Percentiles rank a stretch among this genome's conserved stretches.
Conservation (phyloP, 2,797 vertebrate genomes). For the Pangasius sanitwongsei region DNA sequence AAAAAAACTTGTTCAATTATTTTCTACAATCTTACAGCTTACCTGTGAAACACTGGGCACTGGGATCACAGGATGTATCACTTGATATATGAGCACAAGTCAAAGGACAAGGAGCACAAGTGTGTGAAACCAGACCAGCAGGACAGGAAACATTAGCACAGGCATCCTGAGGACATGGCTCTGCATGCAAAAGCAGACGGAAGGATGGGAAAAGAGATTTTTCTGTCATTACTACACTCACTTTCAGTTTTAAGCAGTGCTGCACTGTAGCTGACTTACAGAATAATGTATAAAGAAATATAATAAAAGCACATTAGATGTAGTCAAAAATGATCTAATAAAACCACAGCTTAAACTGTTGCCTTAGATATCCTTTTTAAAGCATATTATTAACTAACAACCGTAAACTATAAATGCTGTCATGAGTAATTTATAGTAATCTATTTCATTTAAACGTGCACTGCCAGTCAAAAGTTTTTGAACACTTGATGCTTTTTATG, state of each 20-base stretch:
- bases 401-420: neutral
- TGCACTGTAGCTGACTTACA: neutral
- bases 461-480: neutral
- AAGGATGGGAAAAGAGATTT: neutral
- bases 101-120: constrained; percentile 81
- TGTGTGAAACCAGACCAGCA: constrained; percentile 67
- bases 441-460: neutral
- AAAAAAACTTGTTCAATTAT: neutral
- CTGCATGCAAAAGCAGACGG: constrained; percentile 63
- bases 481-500: neutral
- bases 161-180: constrained; percentile 73
- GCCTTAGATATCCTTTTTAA: neutral
- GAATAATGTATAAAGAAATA: neutral
- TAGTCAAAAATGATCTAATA: neutral
- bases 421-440: too few species aligned
- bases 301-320: neutral
- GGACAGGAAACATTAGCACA: constrained; percentile 81
- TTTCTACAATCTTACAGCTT: neutral
- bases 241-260: neutral
- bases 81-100: constrained; percentile 82
- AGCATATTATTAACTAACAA: neutral
- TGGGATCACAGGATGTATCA: constrained; percentile 63
- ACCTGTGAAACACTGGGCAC: constrained; percentile 80
- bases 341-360: neutral
- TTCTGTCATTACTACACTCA: too few species aligned